Evolutionary conservation across 2,113 vertebrate species (phyloP).

Genomic region (Dunckerocampus dactyliophorus): DNA sequence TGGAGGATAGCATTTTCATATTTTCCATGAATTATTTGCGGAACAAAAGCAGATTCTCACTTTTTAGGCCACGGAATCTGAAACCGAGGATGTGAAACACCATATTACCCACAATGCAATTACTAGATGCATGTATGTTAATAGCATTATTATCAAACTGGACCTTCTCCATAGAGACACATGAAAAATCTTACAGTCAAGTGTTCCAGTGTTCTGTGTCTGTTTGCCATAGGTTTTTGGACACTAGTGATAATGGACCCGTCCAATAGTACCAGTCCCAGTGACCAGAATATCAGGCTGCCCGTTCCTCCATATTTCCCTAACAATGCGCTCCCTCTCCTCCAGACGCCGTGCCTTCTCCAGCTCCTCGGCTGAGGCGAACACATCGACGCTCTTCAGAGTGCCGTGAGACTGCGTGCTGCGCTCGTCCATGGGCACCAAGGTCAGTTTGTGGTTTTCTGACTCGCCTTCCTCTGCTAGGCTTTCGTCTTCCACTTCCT

Average conservation of each 20-base stretch:
- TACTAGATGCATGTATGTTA: no score
- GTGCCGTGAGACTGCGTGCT: conserved; percentile 72
- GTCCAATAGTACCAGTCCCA: conserved; percentile 79
- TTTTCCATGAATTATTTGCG: background rate
- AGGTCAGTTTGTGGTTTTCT: conserved; percentile 55
- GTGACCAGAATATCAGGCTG: conserved; percentile 89
- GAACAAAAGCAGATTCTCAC: no score
- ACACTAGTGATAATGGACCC: conserved; percentile 84
- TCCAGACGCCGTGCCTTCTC: conserved; percentile 89
- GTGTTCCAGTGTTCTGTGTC: background rate
- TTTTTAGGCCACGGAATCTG: no score
- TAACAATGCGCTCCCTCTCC: conserved; percentile 88
- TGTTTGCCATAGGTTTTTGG: no score
- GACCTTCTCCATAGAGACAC: no score
- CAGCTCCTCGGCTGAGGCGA: conserved; percentile 89
- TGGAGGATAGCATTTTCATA: background rate
- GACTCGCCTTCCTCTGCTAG: conserved; percentile 25
- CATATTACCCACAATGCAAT: no score
- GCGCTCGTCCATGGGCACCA: conserved; percentile 49
- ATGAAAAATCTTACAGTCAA: no score
- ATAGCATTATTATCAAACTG: no score
- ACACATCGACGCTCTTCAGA: conserved; percentile 81
- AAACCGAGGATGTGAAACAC: no score
- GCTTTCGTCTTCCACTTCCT: conserved; percentile 64
- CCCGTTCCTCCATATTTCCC: conserved; percentile 97